Conservation (phyloP, 30 jellyfish, hydroid and myxozoan genomes). For the Cassiopea andromeda region DNA sequence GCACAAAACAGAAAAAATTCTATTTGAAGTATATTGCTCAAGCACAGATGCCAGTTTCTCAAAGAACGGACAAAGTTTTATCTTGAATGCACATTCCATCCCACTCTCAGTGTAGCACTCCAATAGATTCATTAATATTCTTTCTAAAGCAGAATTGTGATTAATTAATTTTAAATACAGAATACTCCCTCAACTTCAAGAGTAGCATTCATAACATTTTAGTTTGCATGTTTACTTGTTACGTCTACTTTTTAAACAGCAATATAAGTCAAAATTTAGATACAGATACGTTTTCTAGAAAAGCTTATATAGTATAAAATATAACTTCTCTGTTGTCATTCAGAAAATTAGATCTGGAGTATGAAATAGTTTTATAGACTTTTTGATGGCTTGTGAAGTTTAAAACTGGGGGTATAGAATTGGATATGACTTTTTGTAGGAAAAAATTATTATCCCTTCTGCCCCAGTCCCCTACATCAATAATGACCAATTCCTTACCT, state of each 20-base stretch:
- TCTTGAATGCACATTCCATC: background rate
- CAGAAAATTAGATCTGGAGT: background rate
- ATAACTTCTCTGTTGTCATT: background rate
- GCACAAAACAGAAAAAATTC: constrained; percentile 5
- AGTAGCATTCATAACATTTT: no score
- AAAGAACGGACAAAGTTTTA: background rate
- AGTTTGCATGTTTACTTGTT: no score
- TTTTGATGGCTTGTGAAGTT: background rate
- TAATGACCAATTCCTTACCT: background rate
- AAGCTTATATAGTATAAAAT: background rate
- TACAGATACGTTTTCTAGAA: background rate
- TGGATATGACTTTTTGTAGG: background rate
- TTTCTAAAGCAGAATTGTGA: background rate
- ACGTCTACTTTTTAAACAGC: background rate
- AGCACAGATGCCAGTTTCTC: background rate
- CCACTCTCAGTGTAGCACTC: background rate
- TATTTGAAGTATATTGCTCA: constrained; percentile 21
- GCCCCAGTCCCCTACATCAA: background rate
- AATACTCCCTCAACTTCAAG: no score
- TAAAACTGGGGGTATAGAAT: background rate
- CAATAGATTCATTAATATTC: background rate
- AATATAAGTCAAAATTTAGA: background rate
- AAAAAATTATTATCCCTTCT: background rate
- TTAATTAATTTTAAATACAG: no score
- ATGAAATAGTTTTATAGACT: background rate